A percentile compares a stretch with the other conserved stretches of the same genome.
Evolutionary conservation across 64 coral and sea anemone genomes (phyloP).

Genomic region (Dendronephthya gigantea): DNA sequence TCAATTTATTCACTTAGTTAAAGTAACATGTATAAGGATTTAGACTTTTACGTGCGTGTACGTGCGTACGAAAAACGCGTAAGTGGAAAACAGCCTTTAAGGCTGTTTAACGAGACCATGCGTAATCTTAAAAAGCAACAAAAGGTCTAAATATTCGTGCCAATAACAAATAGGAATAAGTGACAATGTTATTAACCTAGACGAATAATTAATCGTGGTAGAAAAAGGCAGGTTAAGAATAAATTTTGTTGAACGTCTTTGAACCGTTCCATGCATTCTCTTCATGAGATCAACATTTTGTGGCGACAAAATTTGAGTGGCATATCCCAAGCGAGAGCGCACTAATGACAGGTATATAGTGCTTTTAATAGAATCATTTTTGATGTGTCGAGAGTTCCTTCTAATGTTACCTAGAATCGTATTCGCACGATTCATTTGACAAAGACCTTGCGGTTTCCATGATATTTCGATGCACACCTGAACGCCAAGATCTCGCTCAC

Average conservation of each 20-base stretch:
- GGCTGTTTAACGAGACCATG: background rate
- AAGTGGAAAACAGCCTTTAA: too few species aligned
- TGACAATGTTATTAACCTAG: background rate
- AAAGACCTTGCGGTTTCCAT: background rate
- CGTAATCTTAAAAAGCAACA: background rate
- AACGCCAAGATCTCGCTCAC: background rate
- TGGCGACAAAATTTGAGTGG: background rate
- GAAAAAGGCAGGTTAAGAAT: background rate
- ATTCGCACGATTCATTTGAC: background rate
- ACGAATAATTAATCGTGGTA: background rate
- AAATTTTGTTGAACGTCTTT: background rate
- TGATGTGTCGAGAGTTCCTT: background rate
- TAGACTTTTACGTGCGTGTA: too few species aligned
- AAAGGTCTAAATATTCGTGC: background rate
- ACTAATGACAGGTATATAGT: background rate
- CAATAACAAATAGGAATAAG: background rate
- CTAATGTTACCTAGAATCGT: background rate
- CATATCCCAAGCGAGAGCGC: background rate
- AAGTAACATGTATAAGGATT: too few species aligned
- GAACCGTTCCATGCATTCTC: background rate
- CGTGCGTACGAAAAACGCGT: too few species aligned
- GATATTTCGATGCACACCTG: background rate
- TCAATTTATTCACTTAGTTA: too few species aligned
- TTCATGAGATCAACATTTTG: constrained; percentile 1
- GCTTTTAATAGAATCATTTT: background rate